phyloP scores from a whole-genome alignment of 2,113 vertebrate species.

The Rafetus swinhoei region DNA sequence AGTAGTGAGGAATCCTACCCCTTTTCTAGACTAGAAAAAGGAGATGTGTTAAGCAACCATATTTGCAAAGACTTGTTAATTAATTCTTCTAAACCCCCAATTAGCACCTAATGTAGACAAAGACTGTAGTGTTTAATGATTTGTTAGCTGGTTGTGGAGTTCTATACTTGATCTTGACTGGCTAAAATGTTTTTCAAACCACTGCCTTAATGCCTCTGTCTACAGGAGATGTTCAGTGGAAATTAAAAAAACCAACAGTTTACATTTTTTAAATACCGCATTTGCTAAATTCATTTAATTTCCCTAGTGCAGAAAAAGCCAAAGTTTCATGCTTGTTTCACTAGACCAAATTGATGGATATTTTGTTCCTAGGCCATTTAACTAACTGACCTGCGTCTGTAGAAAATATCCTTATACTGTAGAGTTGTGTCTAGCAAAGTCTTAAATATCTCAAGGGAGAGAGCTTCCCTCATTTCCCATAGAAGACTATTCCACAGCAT shows the following conservation, averaged over 20 bases:
- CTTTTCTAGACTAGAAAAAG: background rate
- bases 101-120: background rate
- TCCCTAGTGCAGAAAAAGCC: background rate
- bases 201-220: background rate
- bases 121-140: background rate
- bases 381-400: accelerated
- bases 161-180: background rate
- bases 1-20: background rate
- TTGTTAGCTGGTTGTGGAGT: background rate
- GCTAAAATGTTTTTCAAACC: background rate
- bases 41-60: background rate
- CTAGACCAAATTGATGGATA: background rate
- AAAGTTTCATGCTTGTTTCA: background rate
- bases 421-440: background rate
- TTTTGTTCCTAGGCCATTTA: background rate
- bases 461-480: background rate
- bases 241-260: background rate
- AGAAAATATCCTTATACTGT: background rate
- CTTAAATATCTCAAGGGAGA: background rate
- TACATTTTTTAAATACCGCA: accelerated
- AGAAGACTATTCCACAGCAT: background rate
- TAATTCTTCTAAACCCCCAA: background rate
- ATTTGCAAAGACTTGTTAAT: background rate
- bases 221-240: background rate
- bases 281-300: background rate